These are phyloP conservation scores for Eumerus sabulonum DNA, from an alignment of 2,888 invertebrate genomes.

Conservation along the genomic window DNA sequence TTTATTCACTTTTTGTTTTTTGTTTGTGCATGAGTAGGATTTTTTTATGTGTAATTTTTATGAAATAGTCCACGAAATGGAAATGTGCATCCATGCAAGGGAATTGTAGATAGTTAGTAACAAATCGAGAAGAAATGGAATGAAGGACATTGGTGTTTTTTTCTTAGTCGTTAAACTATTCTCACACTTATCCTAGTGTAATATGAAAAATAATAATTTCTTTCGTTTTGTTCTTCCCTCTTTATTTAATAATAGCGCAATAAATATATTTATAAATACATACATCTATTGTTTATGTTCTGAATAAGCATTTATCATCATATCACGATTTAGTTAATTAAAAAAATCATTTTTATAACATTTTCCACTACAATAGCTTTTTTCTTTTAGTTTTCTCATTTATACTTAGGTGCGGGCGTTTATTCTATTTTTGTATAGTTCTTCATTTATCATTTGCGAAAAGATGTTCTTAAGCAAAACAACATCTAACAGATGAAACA, in stretches of 20 bases:
- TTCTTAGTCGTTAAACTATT: constrained; percentile 15
- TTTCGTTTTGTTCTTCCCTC: constrained; percentile 1
- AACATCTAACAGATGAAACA: neutral
- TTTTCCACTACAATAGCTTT: neutral
- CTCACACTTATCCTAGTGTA: constrained; percentile 23
- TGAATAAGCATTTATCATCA: constrained; percentile 41
- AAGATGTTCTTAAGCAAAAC: constrained; percentile 5
- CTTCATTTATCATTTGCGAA: neutral
- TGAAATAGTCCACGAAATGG: constrained; percentile 17
- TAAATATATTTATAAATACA: constrained; percentile 50
- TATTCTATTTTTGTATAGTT: constrained; percentile 12
- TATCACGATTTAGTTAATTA: constrained; percentile 9
- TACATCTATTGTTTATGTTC: constrained; percentile 37
- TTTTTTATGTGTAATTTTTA: constrained; percentile 23
- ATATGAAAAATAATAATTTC: constrained; percentile 16
- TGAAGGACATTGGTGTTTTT: constrained; percentile 12
- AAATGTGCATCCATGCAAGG: neutral
- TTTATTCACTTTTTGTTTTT: constrained; percentile 18
- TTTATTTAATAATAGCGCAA: constrained; percentile 54
- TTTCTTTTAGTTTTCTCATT: neutral
- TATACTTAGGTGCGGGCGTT: constrained; percentile 17
- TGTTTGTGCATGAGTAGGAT: constrained; percentile 36
- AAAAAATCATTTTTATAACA: neutral
- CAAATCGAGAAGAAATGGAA: constrained; percentile 1
- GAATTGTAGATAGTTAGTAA: constrained; percentile 38